These are phyloP conservation scores for Sylvilagus bachmani DNA, from an alignment of 2,113 vertebrate species.

Conservation along the genomic window DNA sequence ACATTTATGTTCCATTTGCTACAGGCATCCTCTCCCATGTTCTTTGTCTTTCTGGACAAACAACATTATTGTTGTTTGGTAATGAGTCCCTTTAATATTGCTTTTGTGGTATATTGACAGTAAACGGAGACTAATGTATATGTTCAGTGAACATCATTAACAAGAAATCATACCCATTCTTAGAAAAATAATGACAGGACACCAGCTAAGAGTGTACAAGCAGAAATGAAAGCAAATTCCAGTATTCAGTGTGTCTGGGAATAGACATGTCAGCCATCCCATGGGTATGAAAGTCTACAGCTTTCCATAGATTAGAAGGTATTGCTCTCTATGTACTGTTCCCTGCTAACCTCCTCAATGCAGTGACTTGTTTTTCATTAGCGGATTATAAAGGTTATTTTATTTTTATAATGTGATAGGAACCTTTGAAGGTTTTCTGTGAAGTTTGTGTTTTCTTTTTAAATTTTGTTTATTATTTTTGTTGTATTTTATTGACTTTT, in stretches of 20 bases:
- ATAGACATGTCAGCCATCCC: neutral
- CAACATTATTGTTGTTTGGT: neutral
- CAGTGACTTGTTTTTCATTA: neutral
- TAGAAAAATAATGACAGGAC: neutral
- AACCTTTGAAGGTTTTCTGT: too few species aligned
- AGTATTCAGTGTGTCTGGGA: neutral
- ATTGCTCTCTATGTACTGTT: neutral
- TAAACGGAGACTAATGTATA: neutral
- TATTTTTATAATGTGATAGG: too few species aligned
- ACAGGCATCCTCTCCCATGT: neutral
- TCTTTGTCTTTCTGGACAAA: neutral
- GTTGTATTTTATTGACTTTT: too few species aligned
- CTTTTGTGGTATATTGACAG: neutral
- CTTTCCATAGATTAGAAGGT: neutral
- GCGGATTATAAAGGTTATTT: neutral
- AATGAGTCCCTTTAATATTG: neutral
- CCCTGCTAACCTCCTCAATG: neutral
- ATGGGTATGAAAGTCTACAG: neutral
- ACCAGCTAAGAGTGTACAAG: neutral
- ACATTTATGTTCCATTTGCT: neutral
- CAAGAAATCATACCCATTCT: slow-evolving; percentile 5
- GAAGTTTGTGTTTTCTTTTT: neutral
- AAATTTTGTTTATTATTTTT: neutral
- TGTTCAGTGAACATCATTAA: neutral
- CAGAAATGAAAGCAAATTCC: slow-evolving; percentile 31